A percentile compares a stretch with the other conserved stretches of the same genome.
Evolutionary conservation across 1,140 invertebrate genomes (phyloP).

Genomic region (Lamellibrachia luymesi): DNA sequence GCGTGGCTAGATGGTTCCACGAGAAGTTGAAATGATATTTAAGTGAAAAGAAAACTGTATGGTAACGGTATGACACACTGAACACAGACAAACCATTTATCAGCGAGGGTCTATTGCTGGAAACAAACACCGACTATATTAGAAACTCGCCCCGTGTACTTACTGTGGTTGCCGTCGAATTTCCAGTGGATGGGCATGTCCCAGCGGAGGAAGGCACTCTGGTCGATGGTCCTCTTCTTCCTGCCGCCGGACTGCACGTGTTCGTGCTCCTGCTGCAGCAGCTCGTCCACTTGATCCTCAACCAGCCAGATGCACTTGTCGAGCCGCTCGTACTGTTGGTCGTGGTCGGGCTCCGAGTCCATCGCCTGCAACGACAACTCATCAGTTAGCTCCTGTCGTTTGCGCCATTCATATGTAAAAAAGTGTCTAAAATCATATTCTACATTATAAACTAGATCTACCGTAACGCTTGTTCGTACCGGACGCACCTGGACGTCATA

Average conservation of each 20-base stretch:
- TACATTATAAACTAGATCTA: too few relatives aligned
- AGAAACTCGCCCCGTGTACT: not conserved
- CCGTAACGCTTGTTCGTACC: too few relatives aligned
- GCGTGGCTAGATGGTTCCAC: not conserved
- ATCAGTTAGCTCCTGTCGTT: not conserved
- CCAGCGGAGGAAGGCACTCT: conserved; percentile 5
- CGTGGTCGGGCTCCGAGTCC: not conserved
- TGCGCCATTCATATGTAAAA: not conserved
- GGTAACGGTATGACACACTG: too few relatives aligned
- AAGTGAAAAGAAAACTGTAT: not conserved
- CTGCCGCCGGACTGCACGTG: not conserved
- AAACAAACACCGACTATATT: not conserved
- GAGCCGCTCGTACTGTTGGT: not conserved
- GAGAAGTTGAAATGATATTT: not conserved
- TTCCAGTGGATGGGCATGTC: conserved; percentile 3
- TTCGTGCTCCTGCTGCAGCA: not conserved
- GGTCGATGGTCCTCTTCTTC: not conserved
- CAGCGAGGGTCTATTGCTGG: too few relatives aligned
- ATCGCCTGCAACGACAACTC: not conserved
- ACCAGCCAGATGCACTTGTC: conserved; percentile 1
- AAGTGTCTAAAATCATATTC: too few relatives aligned
- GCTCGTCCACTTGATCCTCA: not conserved
- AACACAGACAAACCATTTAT: too few relatives aligned
- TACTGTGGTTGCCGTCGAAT: conserved; percentile 9
- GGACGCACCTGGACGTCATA: not conserved